phyloP scores from a whole-genome alignment of 2,113 vertebrate genomes.

The Naja naja region DNA sequence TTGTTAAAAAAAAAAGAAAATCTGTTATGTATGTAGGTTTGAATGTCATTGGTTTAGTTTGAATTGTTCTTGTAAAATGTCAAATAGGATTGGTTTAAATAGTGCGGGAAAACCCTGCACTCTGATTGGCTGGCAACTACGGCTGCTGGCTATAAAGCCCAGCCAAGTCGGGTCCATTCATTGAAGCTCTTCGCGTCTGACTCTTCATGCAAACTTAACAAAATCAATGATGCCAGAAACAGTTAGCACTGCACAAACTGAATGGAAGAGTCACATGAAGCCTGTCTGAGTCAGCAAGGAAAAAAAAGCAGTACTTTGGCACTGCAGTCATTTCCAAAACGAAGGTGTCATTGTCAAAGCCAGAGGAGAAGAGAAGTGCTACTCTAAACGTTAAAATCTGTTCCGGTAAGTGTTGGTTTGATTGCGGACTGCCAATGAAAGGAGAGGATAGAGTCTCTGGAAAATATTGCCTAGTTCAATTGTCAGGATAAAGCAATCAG shows the following conservation, averaged over 20 bases:
- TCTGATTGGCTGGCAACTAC: too few species aligned
- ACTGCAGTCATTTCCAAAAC: background rate
- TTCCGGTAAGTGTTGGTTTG: accelerated
- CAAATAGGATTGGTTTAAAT: too few species aligned
- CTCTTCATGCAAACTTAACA: too few species aligned
- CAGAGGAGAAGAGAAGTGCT: conserved; percentile 14
- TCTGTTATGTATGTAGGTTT: too few species aligned
- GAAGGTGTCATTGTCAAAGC: background rate
- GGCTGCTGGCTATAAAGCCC: too few species aligned
- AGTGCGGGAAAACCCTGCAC: too few species aligned
- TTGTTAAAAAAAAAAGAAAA: conserved; percentile 20
- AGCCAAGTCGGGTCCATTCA: too few species aligned
- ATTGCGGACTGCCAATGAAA: background rate
- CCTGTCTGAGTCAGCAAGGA: conserved; percentile 12
- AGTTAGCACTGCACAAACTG: conserved; percentile 47
- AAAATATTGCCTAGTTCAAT: background rate
- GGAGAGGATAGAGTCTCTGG: background rate
- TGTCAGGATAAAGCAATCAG: background rate
- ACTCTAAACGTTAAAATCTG: background rate
- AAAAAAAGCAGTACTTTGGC: background rate
- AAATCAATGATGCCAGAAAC: conserved; percentile 40
- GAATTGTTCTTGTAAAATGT: too few species aligned
- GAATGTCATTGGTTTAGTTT: too few species aligned
- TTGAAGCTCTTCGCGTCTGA: too few species aligned
- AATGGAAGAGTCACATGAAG: conserved; percentile 38